Percentiles rank a stretch among this genome's conserved stretches.
phyloP scores from a whole-genome alignment of 2,113 vertebrate genomes.

The Cyphomyrus plagiostoma region DNA sequence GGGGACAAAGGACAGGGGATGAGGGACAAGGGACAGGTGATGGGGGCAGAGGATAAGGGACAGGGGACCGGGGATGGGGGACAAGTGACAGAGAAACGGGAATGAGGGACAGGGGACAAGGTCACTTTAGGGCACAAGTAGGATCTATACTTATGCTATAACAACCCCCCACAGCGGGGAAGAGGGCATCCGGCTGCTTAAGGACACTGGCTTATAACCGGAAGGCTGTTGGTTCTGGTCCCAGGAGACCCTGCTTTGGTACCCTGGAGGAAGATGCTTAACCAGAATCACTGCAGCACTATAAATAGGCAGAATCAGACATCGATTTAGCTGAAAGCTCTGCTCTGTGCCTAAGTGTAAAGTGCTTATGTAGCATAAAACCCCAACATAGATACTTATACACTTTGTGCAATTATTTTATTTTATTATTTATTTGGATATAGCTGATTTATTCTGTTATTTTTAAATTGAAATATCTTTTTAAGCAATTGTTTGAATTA shows the following conservation, averaged over 20 bases:
- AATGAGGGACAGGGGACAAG: neutral
- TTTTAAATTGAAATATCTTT: neutral
- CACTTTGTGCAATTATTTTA: neutral
- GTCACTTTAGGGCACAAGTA: neutral
- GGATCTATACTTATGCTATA: neutral
- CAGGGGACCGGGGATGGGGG: neutral
- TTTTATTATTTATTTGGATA: neutral
- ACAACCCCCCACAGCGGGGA: neutral
- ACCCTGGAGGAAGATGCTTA: neutral
- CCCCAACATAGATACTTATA: neutral
- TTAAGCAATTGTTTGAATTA: neutral
- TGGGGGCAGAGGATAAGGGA: neutral
- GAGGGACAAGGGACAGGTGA: neutral
- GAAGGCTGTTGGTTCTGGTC: neutral
- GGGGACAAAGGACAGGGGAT: neutral
- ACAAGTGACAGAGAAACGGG: neutral
- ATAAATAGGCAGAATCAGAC: neutral
- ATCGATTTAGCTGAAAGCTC: neutral
- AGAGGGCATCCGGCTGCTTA: neutral
- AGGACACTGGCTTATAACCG: neutral
- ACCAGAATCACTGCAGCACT: neutral
- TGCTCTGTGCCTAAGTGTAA: neutral
- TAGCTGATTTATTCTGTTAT: neutral
- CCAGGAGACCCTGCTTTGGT: neutral
- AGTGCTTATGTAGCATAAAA: neutral